These are phyloP conservation scores for Drosophila parthenogenetica DNA, from an alignment of 2,888 invertebrate genomes.

Conservation along the genomic window DNA sequence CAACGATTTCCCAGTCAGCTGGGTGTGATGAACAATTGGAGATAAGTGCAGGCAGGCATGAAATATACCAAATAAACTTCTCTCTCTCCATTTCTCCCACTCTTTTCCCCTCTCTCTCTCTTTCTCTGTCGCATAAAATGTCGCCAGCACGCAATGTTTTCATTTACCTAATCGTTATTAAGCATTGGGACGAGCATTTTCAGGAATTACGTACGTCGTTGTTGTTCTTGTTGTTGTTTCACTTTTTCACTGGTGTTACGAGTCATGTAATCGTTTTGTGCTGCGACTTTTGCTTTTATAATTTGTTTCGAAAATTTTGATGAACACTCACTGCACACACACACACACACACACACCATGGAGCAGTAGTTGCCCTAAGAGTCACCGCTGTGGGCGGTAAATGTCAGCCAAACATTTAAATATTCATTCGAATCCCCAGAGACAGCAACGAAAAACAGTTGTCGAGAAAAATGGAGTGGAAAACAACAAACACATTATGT, in stretches of 20 bases:
- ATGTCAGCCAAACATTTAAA: constrained; percentile 13
- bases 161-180: constrained; percentile 79
- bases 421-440: constrained; percentile 1
- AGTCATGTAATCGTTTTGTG: constrained; percentile 73
- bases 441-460: neutral
- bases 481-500: no score
- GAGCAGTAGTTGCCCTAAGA: neutral
- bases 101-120: neutral
- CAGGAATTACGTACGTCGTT: constrained; percentile 35
- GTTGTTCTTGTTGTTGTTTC: constrained; percentile 9
- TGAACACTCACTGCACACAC: constrained; percentile 30
- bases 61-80: constrained; percentile 77
- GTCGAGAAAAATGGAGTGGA: neutral
- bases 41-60: constrained; percentile 80
- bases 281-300: constrained; percentile 56
- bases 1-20: neutral
- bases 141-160: constrained; percentile 79
- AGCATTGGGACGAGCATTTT: constrained; percentile 48
- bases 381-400: neutral
- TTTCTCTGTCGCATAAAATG: constrained; percentile 60
- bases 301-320: constrained; percentile 63
- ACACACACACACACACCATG: neutral
- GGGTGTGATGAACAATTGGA: constrained; percentile 74
- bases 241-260: constrained; percentile 45
- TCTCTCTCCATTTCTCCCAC: constrained; percentile 8